These are phyloP conservation scores for Sebastes itinus DNA, from an alignment of 2,797 vertebrate species.

Conservation along the genomic window DNA sequence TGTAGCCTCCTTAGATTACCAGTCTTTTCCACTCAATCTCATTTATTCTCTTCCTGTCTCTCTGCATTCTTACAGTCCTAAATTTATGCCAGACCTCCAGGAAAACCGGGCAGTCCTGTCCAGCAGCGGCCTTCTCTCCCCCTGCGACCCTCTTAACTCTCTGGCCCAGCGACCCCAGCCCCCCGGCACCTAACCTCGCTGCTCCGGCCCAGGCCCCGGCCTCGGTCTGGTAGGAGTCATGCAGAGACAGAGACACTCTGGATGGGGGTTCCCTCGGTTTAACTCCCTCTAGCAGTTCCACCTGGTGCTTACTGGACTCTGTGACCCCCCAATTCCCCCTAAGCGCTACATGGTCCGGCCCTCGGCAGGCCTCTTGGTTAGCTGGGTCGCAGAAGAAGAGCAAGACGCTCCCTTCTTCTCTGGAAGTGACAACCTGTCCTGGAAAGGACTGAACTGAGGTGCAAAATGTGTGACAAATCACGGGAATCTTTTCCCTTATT, in stretches of 20 bases:
- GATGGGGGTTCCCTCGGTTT: conserved; percentile 11
- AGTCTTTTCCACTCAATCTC: neutral
- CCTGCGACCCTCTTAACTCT: conserved; percentile 89
- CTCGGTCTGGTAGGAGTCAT: conserved; percentile 23
- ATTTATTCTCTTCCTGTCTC: conserved; percentile 25
- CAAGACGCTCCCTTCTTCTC: conserved; percentile 37
- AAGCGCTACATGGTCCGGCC: conserved; percentile 2
- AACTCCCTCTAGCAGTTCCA: conserved; percentile 23
- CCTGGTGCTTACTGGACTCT: conserved; percentile 58
- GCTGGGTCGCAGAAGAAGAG: conserved; percentile 62
- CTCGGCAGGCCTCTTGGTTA: conserved; percentile 41
- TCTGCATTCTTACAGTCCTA: conserved; percentile 86
- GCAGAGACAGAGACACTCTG: conserved; percentile 45
- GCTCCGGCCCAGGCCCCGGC: conserved; percentile 3
- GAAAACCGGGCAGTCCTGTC: conserved; percentile 83
- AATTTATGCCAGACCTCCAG: conserved; percentile 77
- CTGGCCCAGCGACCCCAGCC: conserved; percentile 85
- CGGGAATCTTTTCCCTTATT: conserved; percentile 37
- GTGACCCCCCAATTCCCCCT: neutral
- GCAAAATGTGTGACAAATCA: conserved; percentile 40
- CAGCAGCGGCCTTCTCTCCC: conserved; percentile 77
- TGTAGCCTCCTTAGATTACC: neutral
- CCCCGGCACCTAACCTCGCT: conserved; percentile 79
- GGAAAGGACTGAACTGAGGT: conserved; percentile 33
- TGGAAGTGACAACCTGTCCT: conserved; percentile 43